phyloP scores from a whole-genome alignment of 2,113 vertebrate species.

The Spilogale gracilis region DNA sequence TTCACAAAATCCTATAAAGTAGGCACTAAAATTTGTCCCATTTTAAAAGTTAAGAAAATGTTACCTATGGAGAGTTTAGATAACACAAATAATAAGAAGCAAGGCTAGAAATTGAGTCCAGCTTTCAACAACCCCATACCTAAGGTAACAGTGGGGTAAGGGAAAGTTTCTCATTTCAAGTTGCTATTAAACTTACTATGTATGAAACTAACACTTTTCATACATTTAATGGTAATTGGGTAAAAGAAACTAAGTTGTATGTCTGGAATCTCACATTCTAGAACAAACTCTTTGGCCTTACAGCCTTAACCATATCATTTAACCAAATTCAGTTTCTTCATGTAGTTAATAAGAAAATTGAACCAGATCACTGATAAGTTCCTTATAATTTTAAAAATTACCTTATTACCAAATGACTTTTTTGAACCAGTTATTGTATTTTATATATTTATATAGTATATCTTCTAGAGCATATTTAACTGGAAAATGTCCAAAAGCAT shows the following conservation, averaged over 20 bases:
- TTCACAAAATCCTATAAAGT: background rate
- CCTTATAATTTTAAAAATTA: slow-evolving; percentile 20
- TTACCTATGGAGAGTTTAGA: background rate
- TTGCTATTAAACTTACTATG: background rate
- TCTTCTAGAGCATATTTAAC: background rate
- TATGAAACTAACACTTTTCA: background rate
- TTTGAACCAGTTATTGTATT: slow-evolving; percentile 11
- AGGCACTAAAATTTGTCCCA: background rate
- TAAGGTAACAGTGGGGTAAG: background rate
- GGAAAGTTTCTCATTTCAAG: background rate
- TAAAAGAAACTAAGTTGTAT: background rate
- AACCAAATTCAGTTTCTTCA: background rate
- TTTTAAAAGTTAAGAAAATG: slow-evolving; percentile 33
- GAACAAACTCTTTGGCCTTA: background rate
- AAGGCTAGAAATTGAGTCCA: background rate
- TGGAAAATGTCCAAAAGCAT: background rate
- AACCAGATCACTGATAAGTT: background rate
- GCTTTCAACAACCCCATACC: background rate
- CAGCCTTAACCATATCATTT: background rate
- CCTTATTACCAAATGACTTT: background rate
- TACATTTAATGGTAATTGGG: background rate
- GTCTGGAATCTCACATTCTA: background rate
- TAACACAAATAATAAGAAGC: background rate
- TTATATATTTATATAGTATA: background rate
- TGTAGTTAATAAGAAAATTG: background rate